phyloP scores from a whole-genome alignment of 2,888 invertebrate genomes.

The Caenorhabditis auriculariae region DNA sequence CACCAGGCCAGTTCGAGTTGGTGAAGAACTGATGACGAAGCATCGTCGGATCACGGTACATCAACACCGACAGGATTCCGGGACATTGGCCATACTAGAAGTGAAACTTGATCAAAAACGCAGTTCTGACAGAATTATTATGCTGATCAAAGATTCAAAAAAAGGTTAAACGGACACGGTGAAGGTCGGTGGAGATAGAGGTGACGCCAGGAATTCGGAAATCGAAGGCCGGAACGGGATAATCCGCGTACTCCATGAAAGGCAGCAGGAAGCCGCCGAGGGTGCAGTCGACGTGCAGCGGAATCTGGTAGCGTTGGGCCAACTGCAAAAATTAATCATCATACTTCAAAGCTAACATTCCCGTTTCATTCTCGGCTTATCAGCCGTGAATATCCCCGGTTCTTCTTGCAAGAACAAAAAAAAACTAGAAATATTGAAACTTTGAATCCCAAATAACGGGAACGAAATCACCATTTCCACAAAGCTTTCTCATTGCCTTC shows the following conservation, averaged over 20 bases:
- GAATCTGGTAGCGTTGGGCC: conserved; percentile 74
- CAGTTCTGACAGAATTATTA: not conserved
- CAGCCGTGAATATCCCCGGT: too few relatives aligned
- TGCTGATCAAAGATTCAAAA: not conserved
- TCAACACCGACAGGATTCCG: conserved; percentile 88
- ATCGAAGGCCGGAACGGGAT: conserved; percentile 78
- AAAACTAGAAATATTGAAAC: too few relatives aligned
- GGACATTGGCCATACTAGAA: conserved; percentile 91
- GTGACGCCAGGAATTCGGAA: conserved; percentile 84
- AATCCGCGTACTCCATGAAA: conserved; percentile 87
- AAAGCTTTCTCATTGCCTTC: too few relatives aligned
- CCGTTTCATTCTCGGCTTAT: too few relatives aligned
- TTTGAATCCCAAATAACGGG: too few relatives aligned
- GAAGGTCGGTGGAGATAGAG: conserved; percentile 92
- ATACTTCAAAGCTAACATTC: too few relatives aligned
- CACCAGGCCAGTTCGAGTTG: conserved; percentile 95
- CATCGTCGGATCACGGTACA: conserved; percentile 79
- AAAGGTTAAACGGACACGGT: conserved; percentile 15
- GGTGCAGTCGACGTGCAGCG: conserved; percentile 95
- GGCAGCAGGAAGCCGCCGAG: conserved; percentile 91
- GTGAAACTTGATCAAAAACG: not conserved
- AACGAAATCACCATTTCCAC: too few relatives aligned
- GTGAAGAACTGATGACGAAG: conserved; percentile 87
- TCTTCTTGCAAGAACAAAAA: too few relatives aligned
- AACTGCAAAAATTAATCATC: conserved; percentile 63